A percentile compares a stretch with the other conserved stretches of the same genome.
phyloP scores from a whole-genome alignment of 2,888 invertebrate species.

The Aphrophora alni region DNA sequence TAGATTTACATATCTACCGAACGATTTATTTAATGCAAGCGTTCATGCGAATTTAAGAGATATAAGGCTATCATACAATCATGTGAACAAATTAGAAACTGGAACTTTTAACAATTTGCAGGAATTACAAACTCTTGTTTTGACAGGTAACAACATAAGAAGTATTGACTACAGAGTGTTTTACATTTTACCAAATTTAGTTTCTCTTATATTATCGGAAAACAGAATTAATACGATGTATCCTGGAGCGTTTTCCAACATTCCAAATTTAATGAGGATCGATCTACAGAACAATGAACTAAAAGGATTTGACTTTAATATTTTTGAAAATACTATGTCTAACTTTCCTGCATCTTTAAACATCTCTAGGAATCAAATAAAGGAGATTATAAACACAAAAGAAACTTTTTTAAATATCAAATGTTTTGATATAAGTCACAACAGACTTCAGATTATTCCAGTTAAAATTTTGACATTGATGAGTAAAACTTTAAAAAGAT shows the following conservation, averaged over 20 bases:
- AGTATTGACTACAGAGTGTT: slow-evolving; percentile 75
- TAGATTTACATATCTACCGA: slow-evolving; percentile 73
- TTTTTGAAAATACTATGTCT: slow-evolving; percentile 70
- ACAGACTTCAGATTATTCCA: slow-evolving; percentile 69
- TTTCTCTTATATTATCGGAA: slow-evolving; percentile 82
- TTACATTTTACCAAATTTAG: slow-evolving; percentile 76
- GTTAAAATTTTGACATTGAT: slow-evolving; percentile 69
- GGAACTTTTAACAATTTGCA: slow-evolving; percentile 75
- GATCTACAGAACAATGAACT: slow-evolving; percentile 83
- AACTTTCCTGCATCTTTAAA: slow-evolving; percentile 75
- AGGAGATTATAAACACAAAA: slow-evolving; percentile 58
- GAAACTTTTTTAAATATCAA: slow-evolving; percentile 65
- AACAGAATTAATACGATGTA: slow-evolving; percentile 79
- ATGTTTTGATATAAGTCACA: slow-evolving; percentile 74
- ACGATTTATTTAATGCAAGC: slow-evolving; percentile 70
- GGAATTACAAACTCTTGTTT: slow-evolving; percentile 76
- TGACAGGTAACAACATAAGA: slow-evolving; percentile 79
- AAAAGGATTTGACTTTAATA: slow-evolving; percentile 69
- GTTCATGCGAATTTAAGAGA: slow-evolving; percentile 77
- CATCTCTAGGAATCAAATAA: slow-evolving; percentile 73
- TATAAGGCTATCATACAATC: slow-evolving; percentile 83
- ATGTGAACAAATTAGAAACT: slow-evolving; percentile 69
- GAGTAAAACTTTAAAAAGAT: slow-evolving; percentile 68
- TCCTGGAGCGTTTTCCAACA: slow-evolving; percentile 74
- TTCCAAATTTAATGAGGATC: slow-evolving; percentile 77